Conservation (phyloP, 2,113 vertebrate species). For the Zosterops lateralis region DNA sequence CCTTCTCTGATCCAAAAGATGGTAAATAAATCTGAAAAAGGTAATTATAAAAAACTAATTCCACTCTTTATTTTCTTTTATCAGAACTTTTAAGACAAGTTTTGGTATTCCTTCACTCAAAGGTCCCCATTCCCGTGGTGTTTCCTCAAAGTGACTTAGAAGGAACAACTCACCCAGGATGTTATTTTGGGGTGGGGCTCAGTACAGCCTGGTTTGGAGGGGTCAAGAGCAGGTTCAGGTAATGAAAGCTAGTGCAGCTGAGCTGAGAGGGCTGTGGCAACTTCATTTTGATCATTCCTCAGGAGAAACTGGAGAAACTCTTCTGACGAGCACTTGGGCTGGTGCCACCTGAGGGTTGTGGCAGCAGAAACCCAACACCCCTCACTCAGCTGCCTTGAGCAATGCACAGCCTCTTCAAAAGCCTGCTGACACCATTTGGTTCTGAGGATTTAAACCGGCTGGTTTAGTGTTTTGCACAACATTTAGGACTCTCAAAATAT, state of each 20-base stretch:
- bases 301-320: not conserved
- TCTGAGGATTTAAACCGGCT: not conserved
- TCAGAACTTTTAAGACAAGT: not conserved
- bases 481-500: not conserved
- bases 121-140: not conserved
- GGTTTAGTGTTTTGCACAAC: not conserved
- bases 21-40: not conserved
- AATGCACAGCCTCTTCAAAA: not conserved
- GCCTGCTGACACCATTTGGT: not conserved
- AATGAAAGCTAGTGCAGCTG: not conserved
- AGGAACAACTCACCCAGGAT: not conserved
- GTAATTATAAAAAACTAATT: not conserved
- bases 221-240: not conserved
- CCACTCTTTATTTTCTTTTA: not conserved
- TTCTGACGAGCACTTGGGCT: conserved; percentile 1
- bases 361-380: conserved; percentile 9
- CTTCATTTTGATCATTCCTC: conserved; percentile 12
- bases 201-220: not conserved
- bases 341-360: conserved; percentile 10
- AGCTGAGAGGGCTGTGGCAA: not conserved
- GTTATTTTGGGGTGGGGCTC: not conserved
- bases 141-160: not conserved
- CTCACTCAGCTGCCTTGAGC: conserved; percentile 9
- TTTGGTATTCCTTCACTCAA: not conserved
- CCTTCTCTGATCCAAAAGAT: not conserved